phyloP scores from a whole-genome alignment of 2,113 vertebrate genomes.

The Carlito syrichta region DNA sequence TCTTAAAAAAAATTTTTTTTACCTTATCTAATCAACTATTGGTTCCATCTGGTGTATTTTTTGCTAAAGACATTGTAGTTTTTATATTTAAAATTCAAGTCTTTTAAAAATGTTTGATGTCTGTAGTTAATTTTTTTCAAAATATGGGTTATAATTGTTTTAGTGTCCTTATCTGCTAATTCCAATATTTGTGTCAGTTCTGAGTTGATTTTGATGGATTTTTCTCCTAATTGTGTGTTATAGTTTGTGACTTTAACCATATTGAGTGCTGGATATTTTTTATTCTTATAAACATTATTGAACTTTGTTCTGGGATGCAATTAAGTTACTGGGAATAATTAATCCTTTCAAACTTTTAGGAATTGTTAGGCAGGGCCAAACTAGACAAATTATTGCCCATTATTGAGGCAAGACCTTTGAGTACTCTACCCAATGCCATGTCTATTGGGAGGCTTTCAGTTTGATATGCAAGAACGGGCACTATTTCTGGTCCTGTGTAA shows the following conservation, averaged over 20 bases:
- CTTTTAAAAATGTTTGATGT: background rate
- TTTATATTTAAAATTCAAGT: conserved; percentile 6
- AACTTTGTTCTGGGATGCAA: background rate
- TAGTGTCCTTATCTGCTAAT: background rate
- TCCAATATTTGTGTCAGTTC: background rate
- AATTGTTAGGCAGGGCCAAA: background rate
- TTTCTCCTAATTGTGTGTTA: background rate
- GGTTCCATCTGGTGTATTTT: background rate
- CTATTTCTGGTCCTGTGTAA: background rate
- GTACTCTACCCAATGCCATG: background rate
- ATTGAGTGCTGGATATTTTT: background rate
- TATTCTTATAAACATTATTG: background rate
- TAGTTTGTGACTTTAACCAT: background rate
- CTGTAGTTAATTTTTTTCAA: background rate
- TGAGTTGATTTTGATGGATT: background rate
- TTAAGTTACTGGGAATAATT: background rate
- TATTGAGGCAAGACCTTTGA: background rate
- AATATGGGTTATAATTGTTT: background rate
- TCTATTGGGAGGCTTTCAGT: background rate
- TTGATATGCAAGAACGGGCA: background rate
- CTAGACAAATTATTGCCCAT: background rate
- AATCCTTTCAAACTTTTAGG: background rate
- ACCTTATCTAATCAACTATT: background rate
- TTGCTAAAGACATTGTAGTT: background rate
- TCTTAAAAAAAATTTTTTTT: background rate